phyloP scores from a whole-genome alignment of 2,888 invertebrate species.

The Drosophila fulvimacula region DNA sequence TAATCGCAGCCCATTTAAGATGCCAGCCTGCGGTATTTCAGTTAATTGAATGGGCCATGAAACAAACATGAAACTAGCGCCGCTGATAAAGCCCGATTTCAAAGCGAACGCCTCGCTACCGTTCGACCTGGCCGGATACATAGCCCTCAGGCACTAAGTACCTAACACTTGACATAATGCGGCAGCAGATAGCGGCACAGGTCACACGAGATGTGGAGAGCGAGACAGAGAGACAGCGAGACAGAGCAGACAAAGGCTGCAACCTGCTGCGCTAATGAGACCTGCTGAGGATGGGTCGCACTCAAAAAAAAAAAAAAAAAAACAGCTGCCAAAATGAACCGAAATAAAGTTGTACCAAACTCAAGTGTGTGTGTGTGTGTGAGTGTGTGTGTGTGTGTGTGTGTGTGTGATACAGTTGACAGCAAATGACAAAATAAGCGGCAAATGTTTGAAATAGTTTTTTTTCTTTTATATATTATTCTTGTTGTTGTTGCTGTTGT shows the following conservation, averaged over 20 bases:
- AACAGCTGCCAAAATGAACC: constrained; percentile 68
- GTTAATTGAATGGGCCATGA: constrained; percentile 73
- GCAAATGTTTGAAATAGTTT: constrained; percentile 71
- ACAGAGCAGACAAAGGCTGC: constrained; percentile 23
- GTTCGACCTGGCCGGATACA: constrained; percentile 28
- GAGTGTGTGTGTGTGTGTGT: constrained; percentile 17
- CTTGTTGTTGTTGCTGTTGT: constrained; percentile 53
- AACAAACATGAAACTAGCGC: constrained; percentile 57
- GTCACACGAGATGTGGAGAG: constrained; percentile 54
- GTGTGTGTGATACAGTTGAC: constrained; percentile 63
- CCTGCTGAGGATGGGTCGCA: constrained; percentile 59
- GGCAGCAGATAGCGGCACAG: constrained; percentile 70
- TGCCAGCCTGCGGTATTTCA: constrained; percentile 54
- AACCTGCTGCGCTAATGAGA: constrained; percentile 80
- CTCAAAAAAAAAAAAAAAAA: no score
- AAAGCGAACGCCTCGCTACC: constrained; percentile 41
- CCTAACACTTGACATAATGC: constrained; percentile 81
- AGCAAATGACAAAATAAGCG: constrained; percentile 77
- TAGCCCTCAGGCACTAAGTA: constrained; percentile 76
- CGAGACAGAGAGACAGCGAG: constrained; percentile 1
- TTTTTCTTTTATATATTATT: constrained; percentile 32
- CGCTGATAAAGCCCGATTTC: constrained; percentile 55
- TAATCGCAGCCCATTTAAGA: constrained; percentile 65
- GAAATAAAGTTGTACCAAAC: constrained; percentile 74
- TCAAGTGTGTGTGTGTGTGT: constrained; percentile 14